A percentile compares a stretch with the other conserved stretches of the same genome.
Evolutionary conservation across 2,113 vertebrate genomes (phyloP).

Genomic region (Perca flavescens): DNA sequence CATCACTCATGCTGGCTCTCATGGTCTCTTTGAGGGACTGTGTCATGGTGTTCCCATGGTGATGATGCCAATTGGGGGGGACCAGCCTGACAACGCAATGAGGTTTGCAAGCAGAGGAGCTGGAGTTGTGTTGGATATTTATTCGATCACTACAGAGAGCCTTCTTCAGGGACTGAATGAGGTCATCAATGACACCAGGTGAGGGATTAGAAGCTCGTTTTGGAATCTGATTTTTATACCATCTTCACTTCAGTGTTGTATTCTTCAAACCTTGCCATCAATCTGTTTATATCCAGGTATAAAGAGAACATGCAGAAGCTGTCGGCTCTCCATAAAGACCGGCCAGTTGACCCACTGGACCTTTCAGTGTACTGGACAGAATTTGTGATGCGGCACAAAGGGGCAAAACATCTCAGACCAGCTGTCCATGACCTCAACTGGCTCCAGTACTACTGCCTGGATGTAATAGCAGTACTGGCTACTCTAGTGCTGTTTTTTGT

Average conservation of each 20-base stretch:
- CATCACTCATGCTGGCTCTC: conserved; percentile 93
- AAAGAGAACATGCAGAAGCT: conserved; percentile 89
- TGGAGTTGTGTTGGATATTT: conserved; percentile 87
- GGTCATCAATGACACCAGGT: conserved; percentile 91
- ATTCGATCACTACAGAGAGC: conserved; percentile 84
- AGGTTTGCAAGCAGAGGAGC: conserved; percentile 85
- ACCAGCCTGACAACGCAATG: conserved; percentile 92
- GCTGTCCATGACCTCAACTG: conserved; percentile 91
- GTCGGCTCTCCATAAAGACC: conserved; percentile 91
- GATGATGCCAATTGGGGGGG: conserved; percentile 89
- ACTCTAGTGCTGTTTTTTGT: conserved; percentile 61
- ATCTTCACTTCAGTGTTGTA: accelerated
- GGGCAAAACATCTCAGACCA: conserved; percentile 88
- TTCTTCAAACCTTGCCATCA: conserved; percentile 1
- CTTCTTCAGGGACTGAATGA: conserved; percentile 86
- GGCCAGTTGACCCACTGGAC: conserved; percentile 88
- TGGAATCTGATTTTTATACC: not conserved
- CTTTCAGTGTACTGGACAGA: conserved; percentile 94
- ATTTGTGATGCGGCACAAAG: conserved; percentile 94
- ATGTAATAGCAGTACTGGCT: conserved; percentile 87
- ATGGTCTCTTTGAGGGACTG: conserved; percentile 92
- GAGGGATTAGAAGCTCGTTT: conserved; percentile 42
- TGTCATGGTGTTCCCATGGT: conserved; percentile 94
- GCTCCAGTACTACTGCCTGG: conserved; percentile 93
- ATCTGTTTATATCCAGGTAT: conserved; percentile 82